Base-by-base conservation (phyloP, 2,888 invertebrate species). In the Lasioglossum morio region DNA sequence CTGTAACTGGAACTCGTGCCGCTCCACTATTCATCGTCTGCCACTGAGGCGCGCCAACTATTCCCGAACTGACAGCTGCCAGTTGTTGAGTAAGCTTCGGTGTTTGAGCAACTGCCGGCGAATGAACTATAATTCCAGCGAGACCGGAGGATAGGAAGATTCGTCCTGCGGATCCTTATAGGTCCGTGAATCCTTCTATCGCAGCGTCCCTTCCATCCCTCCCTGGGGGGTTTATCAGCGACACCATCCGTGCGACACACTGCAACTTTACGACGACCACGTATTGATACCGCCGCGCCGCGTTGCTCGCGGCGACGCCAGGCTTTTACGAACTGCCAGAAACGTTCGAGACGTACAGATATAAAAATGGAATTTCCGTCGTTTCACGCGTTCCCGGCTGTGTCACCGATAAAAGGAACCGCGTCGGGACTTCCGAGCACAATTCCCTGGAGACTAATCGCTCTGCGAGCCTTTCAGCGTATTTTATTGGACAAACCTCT, bases 21-120 rank as follows among this genome's bases (percentile, higher is more conserved):
- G 82, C 81, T 84, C 76, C 85, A 72, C 90, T 91, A 90, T 90
- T 92, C 90, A 90, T 90, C 85, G 85, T 63, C 72, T 34, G 48
- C 75, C 69, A 48, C 72, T 63, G 63, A 53, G 82, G 79, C 75
- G 84, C 80, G 74, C 84, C 82, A 91, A 91, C 91, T 91, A 88
- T 85, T 91, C 85, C 79, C 85, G 77, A 72, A 84, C 87, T 88
- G 88, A 88, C 89, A 91, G 91, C 88, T 87, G 87, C 88, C 87
- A 85, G 79, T 88, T 82, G 88, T 82, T 79, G 82, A 85, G 81
- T 85, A 86, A 81, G 86, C 90, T 74, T 77, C 76, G 79, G 57
- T 81, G 87, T 87, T 87, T 80, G 81, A 85, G 77, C 91, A 79
- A 80, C 53, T 48, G 27, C 27, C 70, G 73, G 82, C 75, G 73